A percentile compares a stretch with the other conserved stretches of the same genome.
These are phyloP conservation scores for Larimichthys crocea DNA, from an alignment of 2,113 vertebrate species.

Conservation along the genomic window DNA sequence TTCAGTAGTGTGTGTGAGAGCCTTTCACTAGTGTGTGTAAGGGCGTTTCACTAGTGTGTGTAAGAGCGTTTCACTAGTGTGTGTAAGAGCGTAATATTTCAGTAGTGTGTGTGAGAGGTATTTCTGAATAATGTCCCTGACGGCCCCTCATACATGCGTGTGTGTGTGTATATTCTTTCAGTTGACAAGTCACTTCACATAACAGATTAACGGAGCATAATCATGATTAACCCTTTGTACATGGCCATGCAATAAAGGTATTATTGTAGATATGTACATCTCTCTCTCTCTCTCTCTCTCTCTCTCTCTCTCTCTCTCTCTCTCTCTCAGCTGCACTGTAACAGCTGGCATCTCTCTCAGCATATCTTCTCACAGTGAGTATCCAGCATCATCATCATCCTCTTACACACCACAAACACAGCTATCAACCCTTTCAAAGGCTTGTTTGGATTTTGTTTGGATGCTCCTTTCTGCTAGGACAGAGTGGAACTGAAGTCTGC, in stretches of 20 bases:
- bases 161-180: background rate
- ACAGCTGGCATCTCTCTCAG: background rate
- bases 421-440: background rate
- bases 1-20: too few relatives aligned
- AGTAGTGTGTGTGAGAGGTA: too few relatives aligned
- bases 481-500: background rate
- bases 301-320: too few relatives aligned
- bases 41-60: too few relatives aligned
- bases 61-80: too few relatives aligned
- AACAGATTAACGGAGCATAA: background rate
- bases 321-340: too few relatives aligned
- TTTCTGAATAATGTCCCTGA: too few relatives aligned
- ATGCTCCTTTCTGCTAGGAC: constrained; percentile 14
- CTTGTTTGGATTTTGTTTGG: constrained; percentile 29
- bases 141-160: too few relatives aligned
- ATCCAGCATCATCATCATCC: constrained; percentile 14
- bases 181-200: background rate
- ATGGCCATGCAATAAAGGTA: background rate
- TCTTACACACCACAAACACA: constrained; percentile 28
- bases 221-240: constrained; percentile 3
- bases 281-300: too few relatives aligned
- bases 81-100: too few relatives aligned
- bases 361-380: constrained; percentile 16
- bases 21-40: too few relatives aligned
- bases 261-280: background rate